Evolutionary conservation across 2,888 invertebrate species (phyloP), one percentile per base, ranked within the genome.

Genomic region (Neocrepidodera transversa): DNA sequence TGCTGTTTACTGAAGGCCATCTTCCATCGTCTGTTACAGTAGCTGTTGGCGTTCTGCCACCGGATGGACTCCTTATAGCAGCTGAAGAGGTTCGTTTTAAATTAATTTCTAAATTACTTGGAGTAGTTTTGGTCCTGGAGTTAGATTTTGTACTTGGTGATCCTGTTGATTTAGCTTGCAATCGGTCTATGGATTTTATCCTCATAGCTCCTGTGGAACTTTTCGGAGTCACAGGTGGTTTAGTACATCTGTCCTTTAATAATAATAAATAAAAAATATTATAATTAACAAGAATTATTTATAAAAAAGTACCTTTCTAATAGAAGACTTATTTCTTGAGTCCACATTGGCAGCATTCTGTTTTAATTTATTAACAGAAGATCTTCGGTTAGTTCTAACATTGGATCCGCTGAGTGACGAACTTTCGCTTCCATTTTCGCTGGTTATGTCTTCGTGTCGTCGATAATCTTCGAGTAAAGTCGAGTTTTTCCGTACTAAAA

Each of bases 341-440:
- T 69, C 65, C 2, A 61, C 30, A 5, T 59, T 59, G 3, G 64
- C 52, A 10, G 55, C 60, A 53, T 70, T 72, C 52, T 73, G 73
- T 51, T 71, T 74, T 14, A 57, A 61, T 23, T 52, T 58, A 23
- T 60, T 60, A n/a, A 57, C 18, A 13, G 53, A 53, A 61, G 72
- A 61, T 13, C 83, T 79, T 45, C 83, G 82, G 10, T 82, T 74
- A 58, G 73, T 73, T 1, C 79, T 71, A 2, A 74, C 68, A 16
- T 71, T 65, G 2, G 71, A 73, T 6, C 84, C 83, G 2, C 87
- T 85, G 28, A 90, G 78, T 0, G 90, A 90, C 0, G 91, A 90
- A 75, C 90, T 91, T 73, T 92, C 92, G 67, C 91, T 91, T 45
- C 91, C 91, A 65, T 86, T 87, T 69, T 88, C 88, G 72, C 87